Evolutionary conservation across 2,888 invertebrate species (phyloP), one percentile per base, ranked within the genome.

Genomic region (Drosophila stalkeri): DNA sequence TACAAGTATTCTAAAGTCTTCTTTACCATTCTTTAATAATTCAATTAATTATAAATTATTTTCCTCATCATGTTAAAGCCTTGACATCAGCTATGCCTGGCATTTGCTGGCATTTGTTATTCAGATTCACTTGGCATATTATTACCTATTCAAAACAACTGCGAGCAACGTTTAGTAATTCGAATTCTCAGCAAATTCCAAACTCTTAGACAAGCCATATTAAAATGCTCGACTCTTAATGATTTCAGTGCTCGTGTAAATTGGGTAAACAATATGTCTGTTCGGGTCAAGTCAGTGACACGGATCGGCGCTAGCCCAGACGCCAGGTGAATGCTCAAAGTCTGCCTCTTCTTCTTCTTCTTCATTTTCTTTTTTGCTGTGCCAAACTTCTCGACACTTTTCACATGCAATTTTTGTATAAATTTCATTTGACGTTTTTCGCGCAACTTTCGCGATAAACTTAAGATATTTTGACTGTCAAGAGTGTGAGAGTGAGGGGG

Each of bases 391-490:
- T 64, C 44, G 80, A 89, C 81, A 74, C 72, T 74, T 80, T 77
- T 46, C 77, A 66, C 86, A 77, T 83, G 72, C 76, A 89, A 90
- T 83, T 83, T 86, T 86, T 80, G 81, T 78, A 78, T 83, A 83
- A 90, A 89, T 89, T 90, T 83, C 81, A 77, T 83, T 84, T 88
- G 83, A 74, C 84, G 67, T 83, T 86, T 84, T 74, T 57, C 54
- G 60, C 78, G 46, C 55, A 78, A 85, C 75, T 81, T 84, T 72
- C 51, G 72, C 75, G 56, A 84, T 75, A 75, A 84, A 84, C 72
- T 84, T 78, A 49, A 43, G 54, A 59, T 47, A 59, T 64, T 54
- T 33, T 20, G 46, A n/a, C n/a, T 9, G 33, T 9, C 33, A 33
- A 46, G 23, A 23, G 46, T 3, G 3, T 6, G 47, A 9, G 11